Percentiles rank a stretch among this genome's conserved stretches.
Evolutionary conservation across 2,888 invertebrate species (phyloP).

Genomic region (Eupithecia pulchellata): DNA sequence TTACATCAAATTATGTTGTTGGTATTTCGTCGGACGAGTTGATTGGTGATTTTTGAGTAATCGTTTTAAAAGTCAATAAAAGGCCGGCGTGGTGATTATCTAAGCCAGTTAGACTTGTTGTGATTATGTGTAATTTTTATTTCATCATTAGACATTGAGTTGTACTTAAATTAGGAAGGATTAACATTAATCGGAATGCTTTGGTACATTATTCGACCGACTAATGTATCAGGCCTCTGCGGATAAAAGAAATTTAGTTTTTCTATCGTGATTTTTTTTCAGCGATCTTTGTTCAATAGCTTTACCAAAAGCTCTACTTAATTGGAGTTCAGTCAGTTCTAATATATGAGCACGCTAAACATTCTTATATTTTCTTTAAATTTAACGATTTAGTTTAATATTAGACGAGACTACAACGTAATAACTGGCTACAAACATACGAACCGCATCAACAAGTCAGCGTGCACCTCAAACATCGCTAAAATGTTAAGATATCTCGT

Average conservation of each 20-base stretch:
- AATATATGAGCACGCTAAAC: too few species aligned
- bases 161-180: background rate
- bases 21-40: constrained; percentile 42
- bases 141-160: background rate
- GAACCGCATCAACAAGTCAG: background rate
- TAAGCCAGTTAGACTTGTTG: constrained; percentile 13
- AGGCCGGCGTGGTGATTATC: constrained; percentile 17
- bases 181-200: background rate
- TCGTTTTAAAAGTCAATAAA: constrained; percentile 30
- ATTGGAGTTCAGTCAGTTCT: too few species aligned
- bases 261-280: too few species aligned
- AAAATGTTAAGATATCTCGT: constrained; percentile 11
- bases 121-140: background rate
- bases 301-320: too few species aligned
- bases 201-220: background rate
- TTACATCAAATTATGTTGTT: constrained; percentile 49
- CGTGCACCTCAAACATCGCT: background rate
- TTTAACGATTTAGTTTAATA: too few species aligned
- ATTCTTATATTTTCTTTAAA: too few species aligned
- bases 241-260: background rate
- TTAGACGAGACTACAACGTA: too few species aligned
- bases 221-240: background rate
- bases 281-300: too few species aligned
- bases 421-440: background rate
- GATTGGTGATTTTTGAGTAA: constrained; percentile 43